Evolutionary conservation across 2,113 vertebrate genomes (phyloP).

Genomic region (Sander lucioperca): DNA sequence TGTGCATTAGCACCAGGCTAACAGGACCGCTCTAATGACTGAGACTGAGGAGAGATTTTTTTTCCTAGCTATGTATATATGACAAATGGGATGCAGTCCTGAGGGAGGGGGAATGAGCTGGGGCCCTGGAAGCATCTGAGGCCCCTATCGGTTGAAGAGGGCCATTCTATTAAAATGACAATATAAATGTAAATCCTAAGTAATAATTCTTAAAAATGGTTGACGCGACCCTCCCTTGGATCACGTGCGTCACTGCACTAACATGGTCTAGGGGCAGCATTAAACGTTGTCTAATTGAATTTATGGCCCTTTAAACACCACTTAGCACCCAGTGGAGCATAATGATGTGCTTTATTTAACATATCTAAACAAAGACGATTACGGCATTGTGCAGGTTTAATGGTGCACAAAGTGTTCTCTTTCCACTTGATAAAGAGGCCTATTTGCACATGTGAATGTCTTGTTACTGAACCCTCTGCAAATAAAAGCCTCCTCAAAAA

Average conservation of each 20-base stretch:
- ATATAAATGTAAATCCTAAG: constrained; percentile 90
- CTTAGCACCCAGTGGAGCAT: constrained; percentile 81
- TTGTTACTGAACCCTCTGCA: constrained; percentile 25
- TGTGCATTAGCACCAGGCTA: constrained; percentile 88
- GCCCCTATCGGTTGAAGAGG: constrained; percentile 78
- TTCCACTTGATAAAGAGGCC: constrained; percentile 63
- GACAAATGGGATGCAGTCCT: constrained; percentile 85
- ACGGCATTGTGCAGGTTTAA: constrained; percentile 78
- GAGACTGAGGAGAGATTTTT: constrained; percentile 64
- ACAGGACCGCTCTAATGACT: constrained; percentile 78
- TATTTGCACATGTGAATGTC: constrained; percentile 57
- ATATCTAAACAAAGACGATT: constrained; percentile 84
- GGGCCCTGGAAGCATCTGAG: constrained; percentile 88
- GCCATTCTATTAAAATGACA: constrained; percentile 87
- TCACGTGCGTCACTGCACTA: constrained; percentile 72
- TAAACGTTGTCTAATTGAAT: constrained; percentile 87
- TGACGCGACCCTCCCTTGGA: constrained; percentile 59
- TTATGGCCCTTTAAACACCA: constrained; percentile 87
- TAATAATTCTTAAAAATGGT: constrained; percentile 86
- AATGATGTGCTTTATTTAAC: constrained; percentile 87
- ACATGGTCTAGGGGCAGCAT: constrained; percentile 72
- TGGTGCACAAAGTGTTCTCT: constrained; percentile 76
- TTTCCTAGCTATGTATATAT: constrained; percentile 82
- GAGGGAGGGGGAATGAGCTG: constrained; percentile 85
- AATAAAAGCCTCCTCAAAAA: constrained; percentile 50